These are phyloP conservation scores for Anabas testudineus DNA, from an alignment of 2,797 vertebrate genomes.

Conservation along the genomic window DNA sequence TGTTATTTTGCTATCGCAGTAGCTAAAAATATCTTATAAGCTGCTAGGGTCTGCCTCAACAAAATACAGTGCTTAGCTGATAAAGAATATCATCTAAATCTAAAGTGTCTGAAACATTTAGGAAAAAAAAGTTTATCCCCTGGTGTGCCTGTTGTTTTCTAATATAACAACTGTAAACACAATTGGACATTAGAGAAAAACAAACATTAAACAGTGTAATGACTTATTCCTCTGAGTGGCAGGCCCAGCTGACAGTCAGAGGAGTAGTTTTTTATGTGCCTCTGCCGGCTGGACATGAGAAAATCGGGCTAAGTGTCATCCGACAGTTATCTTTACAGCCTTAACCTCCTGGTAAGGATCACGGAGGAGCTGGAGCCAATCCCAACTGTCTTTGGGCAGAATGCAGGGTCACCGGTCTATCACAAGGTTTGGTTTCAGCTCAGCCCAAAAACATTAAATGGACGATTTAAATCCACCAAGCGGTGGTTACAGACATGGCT, in stretches of 20 bases:
- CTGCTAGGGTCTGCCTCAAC: background rate
- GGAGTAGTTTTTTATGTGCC: background rate
- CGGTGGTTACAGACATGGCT: slow-evolving; percentile 39
- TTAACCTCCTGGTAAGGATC: no score
- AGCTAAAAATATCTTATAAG: background rate
- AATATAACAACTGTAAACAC: slow-evolving; percentile 2
- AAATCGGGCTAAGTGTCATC: slow-evolving; percentile 38
- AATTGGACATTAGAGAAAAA: slow-evolving; percentile 17
- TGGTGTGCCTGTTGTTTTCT: background rate
- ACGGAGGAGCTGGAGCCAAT: no score
- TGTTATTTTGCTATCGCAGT: background rate
- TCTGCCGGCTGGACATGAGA: no score
- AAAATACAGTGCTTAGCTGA: slow-evolving; percentile 13
- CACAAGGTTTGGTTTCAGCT: slow-evolving; percentile 41
- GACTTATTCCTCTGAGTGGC: slow-evolving; percentile 6
- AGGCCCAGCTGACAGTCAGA: slow-evolving; percentile 11
- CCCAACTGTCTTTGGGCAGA: no score
- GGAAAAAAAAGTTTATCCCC: no score
- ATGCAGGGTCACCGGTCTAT: background rate
- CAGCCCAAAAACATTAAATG: slow-evolving; percentile 14
- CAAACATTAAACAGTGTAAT: slow-evolving; percentile 5
- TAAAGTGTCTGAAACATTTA: background rate
- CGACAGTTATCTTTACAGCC: no score
- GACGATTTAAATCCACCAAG: slow-evolving; percentile 12
- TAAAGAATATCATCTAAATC: background rate